Evolutionary conservation across 2,888 invertebrate species (phyloP), one percentile per base, ranked within the genome.

Genomic region (Drosophila anomalata): DNA sequence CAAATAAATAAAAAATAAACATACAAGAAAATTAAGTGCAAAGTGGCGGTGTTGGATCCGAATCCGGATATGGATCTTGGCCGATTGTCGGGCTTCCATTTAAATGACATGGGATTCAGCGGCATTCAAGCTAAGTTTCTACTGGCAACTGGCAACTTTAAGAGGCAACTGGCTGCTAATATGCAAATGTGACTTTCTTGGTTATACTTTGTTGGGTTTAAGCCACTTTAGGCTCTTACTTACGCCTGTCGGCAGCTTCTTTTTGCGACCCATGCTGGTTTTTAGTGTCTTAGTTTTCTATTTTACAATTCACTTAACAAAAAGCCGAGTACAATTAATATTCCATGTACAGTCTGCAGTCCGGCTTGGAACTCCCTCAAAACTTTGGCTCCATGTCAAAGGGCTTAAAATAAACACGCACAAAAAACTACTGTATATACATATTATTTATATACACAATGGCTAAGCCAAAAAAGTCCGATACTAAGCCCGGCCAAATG

Each of bases 21-120:
- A 84, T 71, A 77, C 73, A 83, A 73, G 74, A 72, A 78, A 78
- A 83, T 87, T 78, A 84, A 85, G 82, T 85, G 79, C 78, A 85
- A 88, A 83, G 77, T 85, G 80, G 41, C 11, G 14, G 41, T 41
- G 41, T 41, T 75, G 42, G 65, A 57, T 75, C 76, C 74, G 66
- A 70, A 44, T 20, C 44, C 22, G 12, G 22, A 44, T 44, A 20
- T 44, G 66, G 33, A 44, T 44, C 44, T 22, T 63, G 69, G 63
- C 53, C 60, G 65, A 55, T 46, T 67, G 65, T 55, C 47, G 47
- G 66, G 58, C 53, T 31, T 14, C 31, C 20, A n/a, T 58, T 73
- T 83, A 80, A 83, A 78, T 73, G 76, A 76, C 74, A 77, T 65
- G 79, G 63, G 71, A 76, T 68, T 77, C 9, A 20, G 42, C 3